Evolutionary conservation across 2,797 vertebrate genomes (phyloP).

Genomic region (Thaleichthys pacificus): DNA sequence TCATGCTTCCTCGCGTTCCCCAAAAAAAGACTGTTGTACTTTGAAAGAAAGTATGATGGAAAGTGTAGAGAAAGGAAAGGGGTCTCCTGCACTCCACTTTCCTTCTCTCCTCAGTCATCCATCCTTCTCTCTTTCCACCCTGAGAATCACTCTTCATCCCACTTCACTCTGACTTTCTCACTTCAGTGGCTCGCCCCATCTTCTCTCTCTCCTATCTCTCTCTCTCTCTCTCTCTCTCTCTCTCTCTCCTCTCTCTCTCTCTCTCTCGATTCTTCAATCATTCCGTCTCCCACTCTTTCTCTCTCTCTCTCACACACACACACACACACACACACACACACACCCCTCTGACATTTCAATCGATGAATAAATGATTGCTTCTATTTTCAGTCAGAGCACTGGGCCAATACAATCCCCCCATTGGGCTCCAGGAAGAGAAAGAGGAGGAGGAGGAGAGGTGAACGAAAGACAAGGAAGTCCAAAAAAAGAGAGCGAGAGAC

Average conservation of each 20-base stretch:
- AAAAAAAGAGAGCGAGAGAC: constrained; percentile 27
- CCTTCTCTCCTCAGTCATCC: neutral
- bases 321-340: constrained; percentile 8
- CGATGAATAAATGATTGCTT: constrained; percentile 81
- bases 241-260: neutral
- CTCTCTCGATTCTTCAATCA: constrained; percentile 20
- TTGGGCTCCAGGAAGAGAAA: constrained; percentile 48
- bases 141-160: constrained; percentile 16
- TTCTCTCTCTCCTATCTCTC: neutral
- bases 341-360: constrained; percentile 75
- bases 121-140: constrained; percentile 23
- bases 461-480: constrained; percentile 12
- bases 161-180: constrained; percentile 24
- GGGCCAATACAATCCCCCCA: constrained; percentile 55
- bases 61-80: no score
- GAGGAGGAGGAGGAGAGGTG: constrained; percentile 3
- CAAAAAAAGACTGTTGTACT: no score
- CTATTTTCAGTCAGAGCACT: constrained; percentile 71
- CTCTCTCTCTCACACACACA: constrained; percentile 28
- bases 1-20: no score
- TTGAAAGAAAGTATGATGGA: no score
- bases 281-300: constrained; percentile 52
- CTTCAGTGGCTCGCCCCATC: neutral
- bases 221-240: neutral
- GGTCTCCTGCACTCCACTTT: no score